Evolutionary conservation across 1,140 invertebrate genomes (phyloP), one percentile per base, ranked within the genome.

Genomic region (Sitophilus oryzae): DNA sequence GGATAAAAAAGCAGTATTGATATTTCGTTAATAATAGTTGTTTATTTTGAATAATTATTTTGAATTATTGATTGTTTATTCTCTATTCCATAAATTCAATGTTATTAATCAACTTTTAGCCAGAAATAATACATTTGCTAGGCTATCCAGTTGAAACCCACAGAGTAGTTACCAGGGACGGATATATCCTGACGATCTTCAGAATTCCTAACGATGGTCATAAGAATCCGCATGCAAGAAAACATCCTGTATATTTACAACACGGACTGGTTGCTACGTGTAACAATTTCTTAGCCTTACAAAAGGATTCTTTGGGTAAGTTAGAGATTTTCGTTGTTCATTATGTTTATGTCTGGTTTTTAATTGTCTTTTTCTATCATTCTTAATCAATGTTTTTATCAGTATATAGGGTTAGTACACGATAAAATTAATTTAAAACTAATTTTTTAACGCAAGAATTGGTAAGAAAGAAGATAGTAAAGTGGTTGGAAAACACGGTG

Each of bases 231-330:
- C 19, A 59, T 22, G 60, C 57, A 23, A 67, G 59, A 36, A 50
- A 59, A 35, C 41, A 73, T 48, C 71, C 77, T 9, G 77, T 84
- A 5, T 79, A 80, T 22, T 68, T 88, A 0, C 83, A 86, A 64
- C 83, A 85, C 61, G 84, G 84, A 14, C 67, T 85, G 2, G 65
- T 82, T 20, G 73, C 74, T 22, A 79, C 77, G 41, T 74, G 76
- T 15, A 74, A 77, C 6, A 78, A 79, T 61, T 84, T 75, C 69
- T 66, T 83, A 30, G 68, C 78, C 22, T 76, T 78, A 63, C 73
- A 76, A 34, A 67, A 62, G 22, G 57, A 63, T 30, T 70, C 68
- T 30, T 42, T 70, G 16, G 68, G 68, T 70, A 56, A 63, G n/a
- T n/a, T n/a, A n/a, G n/a, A n/a, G n/a, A n/a, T n/a, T n/a, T n/a